Percentiles rank a stretch among this genome's conserved stretches.
phyloP scores from a whole-genome alignment of 1,140 invertebrate genomes.

The Lepidurus packardi region DNA sequence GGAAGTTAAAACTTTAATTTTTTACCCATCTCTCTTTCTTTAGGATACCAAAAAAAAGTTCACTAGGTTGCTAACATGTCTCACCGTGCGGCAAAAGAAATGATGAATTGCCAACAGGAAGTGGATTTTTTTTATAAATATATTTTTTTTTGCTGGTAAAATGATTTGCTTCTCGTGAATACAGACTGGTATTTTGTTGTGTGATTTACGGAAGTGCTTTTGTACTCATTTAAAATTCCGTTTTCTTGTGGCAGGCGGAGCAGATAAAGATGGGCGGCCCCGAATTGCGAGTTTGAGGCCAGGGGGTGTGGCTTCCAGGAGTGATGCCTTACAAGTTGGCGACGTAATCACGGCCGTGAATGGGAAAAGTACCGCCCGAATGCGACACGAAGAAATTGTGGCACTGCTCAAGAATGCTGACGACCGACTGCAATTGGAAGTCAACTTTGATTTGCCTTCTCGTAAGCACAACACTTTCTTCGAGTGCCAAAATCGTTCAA shows the following conservation, averaged over 20 bases:
- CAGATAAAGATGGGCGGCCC: constrained; percentile 52
- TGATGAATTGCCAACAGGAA: too few species aligned
- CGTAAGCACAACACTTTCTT: constrained; percentile 50
- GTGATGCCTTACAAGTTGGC: constrained; percentile 60
- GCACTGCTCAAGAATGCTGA: constrained; percentile 67
- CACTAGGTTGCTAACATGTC: too few species aligned
- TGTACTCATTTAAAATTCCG: not conserved
- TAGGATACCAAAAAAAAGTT: too few species aligned
- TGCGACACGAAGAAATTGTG: constrained; percentile 72
- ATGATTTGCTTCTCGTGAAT: too few species aligned
- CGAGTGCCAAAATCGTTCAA: not conserved
- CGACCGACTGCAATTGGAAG: constrained; percentile 64
- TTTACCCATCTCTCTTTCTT: too few species aligned
- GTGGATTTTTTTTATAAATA: too few species aligned
- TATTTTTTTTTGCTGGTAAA: too few species aligned
- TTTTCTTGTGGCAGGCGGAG: constrained; percentile 49
- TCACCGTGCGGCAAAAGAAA: too few species aligned
- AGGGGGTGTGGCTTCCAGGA: constrained; percentile 55
- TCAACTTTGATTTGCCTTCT: constrained; percentile 74
- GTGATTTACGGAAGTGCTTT: not conserved
- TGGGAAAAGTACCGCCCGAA: constrained; percentile 65
- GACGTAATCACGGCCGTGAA: constrained; percentile 74
- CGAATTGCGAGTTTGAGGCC: constrained; percentile 54
- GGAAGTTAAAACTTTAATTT: too few species aligned
- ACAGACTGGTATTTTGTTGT: too few species aligned